phyloP scores from a whole-genome alignment of 2,113 vertebrate species.

The Tylochromis polylepis region DNA sequence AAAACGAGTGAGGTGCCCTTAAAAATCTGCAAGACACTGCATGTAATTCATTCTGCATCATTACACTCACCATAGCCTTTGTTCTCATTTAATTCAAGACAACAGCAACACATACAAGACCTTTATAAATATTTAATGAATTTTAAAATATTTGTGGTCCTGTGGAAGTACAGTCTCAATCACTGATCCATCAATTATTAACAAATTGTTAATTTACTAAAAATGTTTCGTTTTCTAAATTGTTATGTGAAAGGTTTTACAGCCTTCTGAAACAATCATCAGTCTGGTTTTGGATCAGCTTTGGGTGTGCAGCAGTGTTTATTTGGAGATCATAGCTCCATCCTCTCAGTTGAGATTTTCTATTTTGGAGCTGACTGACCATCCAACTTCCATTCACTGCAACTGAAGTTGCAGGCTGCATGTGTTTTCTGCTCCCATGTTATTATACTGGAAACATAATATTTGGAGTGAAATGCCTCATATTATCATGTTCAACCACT shows the following conservation, averaged over 20 bases:
- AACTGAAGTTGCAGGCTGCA: not conserved
- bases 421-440: not conserved
- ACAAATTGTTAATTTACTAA: not conserved
- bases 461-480: not conserved
- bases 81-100: not conserved
- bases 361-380: not conserved
- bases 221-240: not conserved
- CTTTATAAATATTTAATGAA: not conserved
- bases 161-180: not conserved
- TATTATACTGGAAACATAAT: not conserved
- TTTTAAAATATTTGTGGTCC: not conserved
- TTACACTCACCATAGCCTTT: not conserved
- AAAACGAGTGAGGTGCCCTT: not conserved
- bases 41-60: not conserved
- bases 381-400: not conserved
- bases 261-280: not conserved
- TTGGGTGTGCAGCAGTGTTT: not conserved
- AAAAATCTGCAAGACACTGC: not conserved
- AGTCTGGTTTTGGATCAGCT: not conserved
- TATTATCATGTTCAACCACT: not conserved
- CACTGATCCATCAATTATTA: not conserved
- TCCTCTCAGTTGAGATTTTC: not conserved
- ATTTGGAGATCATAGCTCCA: not conserved
- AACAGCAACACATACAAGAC: not conserved
- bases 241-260: not conserved